phyloP scores from a whole-genome alignment of 2,113 vertebrate species.

The Labrus mixtus region DNA sequence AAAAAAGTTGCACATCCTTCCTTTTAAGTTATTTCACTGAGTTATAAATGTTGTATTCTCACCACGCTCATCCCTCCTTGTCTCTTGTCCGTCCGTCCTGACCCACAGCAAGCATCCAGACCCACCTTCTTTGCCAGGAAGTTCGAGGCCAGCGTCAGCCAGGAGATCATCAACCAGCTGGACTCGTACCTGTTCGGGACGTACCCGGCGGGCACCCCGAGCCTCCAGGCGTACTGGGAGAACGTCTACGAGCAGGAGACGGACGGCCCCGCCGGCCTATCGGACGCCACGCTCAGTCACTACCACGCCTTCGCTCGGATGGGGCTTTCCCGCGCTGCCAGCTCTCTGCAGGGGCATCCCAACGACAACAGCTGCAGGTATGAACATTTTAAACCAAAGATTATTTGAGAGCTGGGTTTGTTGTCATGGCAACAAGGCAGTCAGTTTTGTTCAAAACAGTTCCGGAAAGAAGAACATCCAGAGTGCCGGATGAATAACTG shows the following conservation, averaged over 20 bases:
- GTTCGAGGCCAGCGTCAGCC: conserved; percentile 96
- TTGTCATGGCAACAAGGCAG: neutral
- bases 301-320: conserved; percentile 91
- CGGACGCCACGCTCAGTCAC: conserved; percentile 88
- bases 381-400: too few relatives aligned
- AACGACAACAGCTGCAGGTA: conserved; percentile 93
- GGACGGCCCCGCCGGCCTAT: conserved; percentile 84
- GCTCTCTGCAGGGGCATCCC: conserved; percentile 82
- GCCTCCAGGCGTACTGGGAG: conserved; percentile 96
- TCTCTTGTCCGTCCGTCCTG: neutral
- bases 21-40: too few relatives aligned
- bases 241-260: conserved; percentile 89
- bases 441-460: neutral
- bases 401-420: neutral
- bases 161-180: conserved; percentile 94
- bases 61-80: neutral
- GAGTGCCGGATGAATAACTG: too few relatives aligned
- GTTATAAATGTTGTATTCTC: too few relatives aligned
- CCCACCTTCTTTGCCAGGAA: conserved; percentile 98
- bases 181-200: conserved; percentile 91
- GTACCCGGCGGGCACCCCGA: conserved; percentile 81
- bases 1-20: too few relatives aligned
- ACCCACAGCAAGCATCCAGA: conserved; percentile 90
- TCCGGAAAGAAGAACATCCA: too few relatives aligned
- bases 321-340: conserved; percentile 87